phyloP scores from a whole-genome alignment of 1,140 invertebrate species.

The Subanguina moxae region DNA sequence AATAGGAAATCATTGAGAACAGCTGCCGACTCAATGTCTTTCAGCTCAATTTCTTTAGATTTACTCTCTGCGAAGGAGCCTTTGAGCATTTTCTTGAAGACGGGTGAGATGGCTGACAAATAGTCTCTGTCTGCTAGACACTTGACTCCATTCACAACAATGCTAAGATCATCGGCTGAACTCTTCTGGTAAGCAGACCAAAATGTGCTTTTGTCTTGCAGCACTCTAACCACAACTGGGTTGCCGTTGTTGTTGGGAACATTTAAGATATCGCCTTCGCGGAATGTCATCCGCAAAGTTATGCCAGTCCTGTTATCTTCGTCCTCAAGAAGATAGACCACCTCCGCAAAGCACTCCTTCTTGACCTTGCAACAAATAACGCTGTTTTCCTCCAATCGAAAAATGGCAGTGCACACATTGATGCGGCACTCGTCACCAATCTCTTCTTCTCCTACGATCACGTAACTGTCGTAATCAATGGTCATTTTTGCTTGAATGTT shows the following conservation, averaged over 20 bases:
- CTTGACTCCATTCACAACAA: not conserved
- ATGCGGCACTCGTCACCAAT: no score
- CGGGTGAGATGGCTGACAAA: not conserved
- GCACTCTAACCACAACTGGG: not conserved
- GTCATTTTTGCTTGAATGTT: no score
- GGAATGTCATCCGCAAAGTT: no score
- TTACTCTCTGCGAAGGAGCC: not conserved
- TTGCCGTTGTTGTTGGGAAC: not conserved
- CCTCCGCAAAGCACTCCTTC: no score
- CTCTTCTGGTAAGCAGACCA: not conserved
- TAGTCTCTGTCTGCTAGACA: not conserved
- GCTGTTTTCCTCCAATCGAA: no score
- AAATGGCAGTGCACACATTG: no score
- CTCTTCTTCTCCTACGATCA: no score
- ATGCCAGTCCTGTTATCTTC: no score
- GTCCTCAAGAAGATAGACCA: no score
- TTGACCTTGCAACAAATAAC: no score
- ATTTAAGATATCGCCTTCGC: no score
- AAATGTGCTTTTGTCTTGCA: not conserved
- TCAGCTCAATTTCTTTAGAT: not conserved
- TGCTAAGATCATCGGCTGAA: not conserved
- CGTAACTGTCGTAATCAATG: no score
- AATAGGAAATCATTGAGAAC: not conserved
- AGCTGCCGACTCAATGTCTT: not conserved
- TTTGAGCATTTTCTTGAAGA: not conserved